Conservation (phyloP, 2,113 vertebrate genomes). For the Cranoglanis bouderius region DNA sequence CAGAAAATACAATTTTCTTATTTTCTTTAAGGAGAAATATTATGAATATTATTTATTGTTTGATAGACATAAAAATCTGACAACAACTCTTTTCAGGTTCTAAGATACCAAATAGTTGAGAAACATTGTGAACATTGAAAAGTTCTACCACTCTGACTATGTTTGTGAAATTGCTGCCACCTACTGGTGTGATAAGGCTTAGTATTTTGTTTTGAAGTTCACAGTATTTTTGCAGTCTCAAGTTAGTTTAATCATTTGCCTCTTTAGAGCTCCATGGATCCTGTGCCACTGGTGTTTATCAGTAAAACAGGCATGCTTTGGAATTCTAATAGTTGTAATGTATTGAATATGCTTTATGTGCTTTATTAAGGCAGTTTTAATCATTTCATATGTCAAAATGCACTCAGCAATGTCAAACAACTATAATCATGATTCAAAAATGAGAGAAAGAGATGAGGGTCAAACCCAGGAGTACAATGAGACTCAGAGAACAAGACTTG, state of each 20-base stretch:
- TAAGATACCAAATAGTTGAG: not conserved
- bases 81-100: not conserved
- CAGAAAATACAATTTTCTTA: not conserved
- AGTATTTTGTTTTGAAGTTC: not conserved
- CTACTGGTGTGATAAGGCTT: not conserved
- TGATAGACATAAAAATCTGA: not conserved
- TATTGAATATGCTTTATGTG: too few species aligned
- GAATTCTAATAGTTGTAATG: not conserved
- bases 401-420: not conserved
- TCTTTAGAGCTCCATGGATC: not conserved
- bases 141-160: not conserved
- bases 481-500: too few species aligned
- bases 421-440: not conserved
- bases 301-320: not conserved
- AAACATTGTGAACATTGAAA: not conserved
- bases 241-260: not conserved
- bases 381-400: not conserved
- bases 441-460: not conserved
- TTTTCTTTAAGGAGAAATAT: not conserved
- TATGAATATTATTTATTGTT: not conserved
- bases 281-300: not conserved
- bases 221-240: not conserved
- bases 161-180: not conserved
- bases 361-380: not conserved
- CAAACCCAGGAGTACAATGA: not conserved